These are phyloP conservation scores for Lucifuga dentata DNA, from an alignment of 2,113 vertebrate genomes.

Conservation along the genomic window DNA sequence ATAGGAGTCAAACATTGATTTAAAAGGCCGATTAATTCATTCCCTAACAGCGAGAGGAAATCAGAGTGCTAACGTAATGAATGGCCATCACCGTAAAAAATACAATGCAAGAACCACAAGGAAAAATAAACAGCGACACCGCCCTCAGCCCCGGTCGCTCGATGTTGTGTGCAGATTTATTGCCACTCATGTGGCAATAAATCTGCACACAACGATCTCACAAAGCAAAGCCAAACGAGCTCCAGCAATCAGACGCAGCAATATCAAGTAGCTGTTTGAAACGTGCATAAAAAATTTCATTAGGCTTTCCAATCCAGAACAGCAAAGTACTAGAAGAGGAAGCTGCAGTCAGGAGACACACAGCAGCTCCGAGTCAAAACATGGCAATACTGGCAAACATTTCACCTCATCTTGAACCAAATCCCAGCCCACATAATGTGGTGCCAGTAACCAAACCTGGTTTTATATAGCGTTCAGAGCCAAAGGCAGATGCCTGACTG, in stretches of 20 bases:
- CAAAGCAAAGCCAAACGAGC: constrained; percentile 5
- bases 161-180: too few relatives aligned
- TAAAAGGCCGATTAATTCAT: constrained; percentile 19
- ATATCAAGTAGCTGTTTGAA: not conserved
- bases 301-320: not conserved
- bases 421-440: not conserved
- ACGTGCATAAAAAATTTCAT: constrained; percentile 6
- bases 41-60: constrained; percentile 4
- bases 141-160: not conserved
- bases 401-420: not conserved
- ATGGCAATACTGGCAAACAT: constrained; percentile 4
- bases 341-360: not conserved
- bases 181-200: too few relatives aligned
- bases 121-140: constrained; percentile 12
- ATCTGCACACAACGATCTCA: not conserved
- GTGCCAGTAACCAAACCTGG: not conserved
- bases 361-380: constrained; percentile 17
- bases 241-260: constrained; percentile 9
- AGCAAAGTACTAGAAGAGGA: not conserved
- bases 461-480: not conserved
- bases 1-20: constrained; percentile 27
- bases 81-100: not conserved
- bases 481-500: not conserved
- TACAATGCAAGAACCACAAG: not conserved
- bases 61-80: constrained; percentile 13